Evolutionary conservation across 2,797 vertebrate genomes (phyloP).

Genomic region (Microhierax caerulescens): DNA sequence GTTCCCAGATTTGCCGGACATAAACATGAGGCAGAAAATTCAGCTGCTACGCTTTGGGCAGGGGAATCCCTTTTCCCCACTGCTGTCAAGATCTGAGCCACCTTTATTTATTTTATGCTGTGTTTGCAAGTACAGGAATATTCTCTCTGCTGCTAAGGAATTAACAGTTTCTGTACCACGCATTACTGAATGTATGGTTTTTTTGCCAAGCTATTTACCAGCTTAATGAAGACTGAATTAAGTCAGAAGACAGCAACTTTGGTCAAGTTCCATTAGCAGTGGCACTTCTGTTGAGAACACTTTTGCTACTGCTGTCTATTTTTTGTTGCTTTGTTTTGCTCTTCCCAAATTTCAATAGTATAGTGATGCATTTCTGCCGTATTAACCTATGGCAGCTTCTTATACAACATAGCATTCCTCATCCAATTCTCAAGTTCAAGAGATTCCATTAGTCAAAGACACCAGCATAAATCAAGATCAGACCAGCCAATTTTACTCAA

Average conservation of each 20-base stretch:
- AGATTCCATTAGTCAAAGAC: not conserved
- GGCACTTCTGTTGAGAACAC: not conserved
- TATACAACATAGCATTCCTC: not conserved
- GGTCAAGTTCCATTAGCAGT: not conserved
- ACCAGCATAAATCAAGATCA: not conserved
- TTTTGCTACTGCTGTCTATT: not conserved
- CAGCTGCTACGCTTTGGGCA: not conserved
- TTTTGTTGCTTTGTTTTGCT: not conserved
- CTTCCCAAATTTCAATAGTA: not conserved
- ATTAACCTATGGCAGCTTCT: not conserved
- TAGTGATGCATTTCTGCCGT: not conserved
- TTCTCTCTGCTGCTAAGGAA: not conserved
- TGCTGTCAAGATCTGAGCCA: not conserved
- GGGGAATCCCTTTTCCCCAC: not conserved
- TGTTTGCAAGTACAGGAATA: not conserved
- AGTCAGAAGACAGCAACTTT: not conserved
- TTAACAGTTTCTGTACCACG: not conserved
- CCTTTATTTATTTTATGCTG: not conserved
- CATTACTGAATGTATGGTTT: not conserved
- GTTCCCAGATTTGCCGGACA: not conserved
- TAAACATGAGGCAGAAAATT: not conserved
- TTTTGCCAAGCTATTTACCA: not conserved
- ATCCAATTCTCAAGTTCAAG: fast-evolving
- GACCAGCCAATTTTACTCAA: not conserved
- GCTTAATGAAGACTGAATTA: not conserved